phyloP scores from a whole-genome alignment of 2,797 vertebrate species.

The Threskiornis aethiopicus region DNA sequence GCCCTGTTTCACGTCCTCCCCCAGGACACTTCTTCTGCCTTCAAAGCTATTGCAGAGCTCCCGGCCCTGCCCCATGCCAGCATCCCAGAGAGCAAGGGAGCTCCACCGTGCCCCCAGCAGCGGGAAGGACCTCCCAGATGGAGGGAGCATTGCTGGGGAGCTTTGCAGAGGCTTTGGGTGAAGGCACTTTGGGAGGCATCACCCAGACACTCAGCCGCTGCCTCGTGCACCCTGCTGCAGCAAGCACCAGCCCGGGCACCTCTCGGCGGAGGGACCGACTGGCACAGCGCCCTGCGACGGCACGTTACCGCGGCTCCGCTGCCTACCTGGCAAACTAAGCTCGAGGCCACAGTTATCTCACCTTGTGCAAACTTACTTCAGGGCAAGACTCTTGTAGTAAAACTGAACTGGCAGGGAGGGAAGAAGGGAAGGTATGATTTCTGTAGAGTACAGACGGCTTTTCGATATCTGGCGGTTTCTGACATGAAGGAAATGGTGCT shows the following conservation, averaged over 20 bases:
- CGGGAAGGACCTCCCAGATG: background rate
- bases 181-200: background rate
- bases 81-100: background rate
- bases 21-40: background rate
- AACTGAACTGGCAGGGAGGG: background rate
- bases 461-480: background rate
- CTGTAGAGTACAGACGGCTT: background rate
- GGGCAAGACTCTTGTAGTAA: background rate
- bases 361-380: background rate
- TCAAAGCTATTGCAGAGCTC: background rate
- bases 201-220: background rate
- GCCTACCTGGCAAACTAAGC: background rate
- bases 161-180: background rate
- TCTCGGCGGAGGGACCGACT: rapidly evolving
- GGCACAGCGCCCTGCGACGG: background rate
- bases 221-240: too few species aligned
- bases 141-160: background rate
- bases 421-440: background rate
- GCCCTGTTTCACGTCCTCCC: background rate
- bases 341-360: background rate
- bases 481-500: background rate
- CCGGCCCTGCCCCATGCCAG: background rate
- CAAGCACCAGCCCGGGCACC: background rate
- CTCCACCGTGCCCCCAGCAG: background rate
- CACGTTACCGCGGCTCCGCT: rapidly evolving